Conservation (phyloP, 53 echinoderm and acorn worm genomes). For the Mesocentrotus franciscanus region DNA sequence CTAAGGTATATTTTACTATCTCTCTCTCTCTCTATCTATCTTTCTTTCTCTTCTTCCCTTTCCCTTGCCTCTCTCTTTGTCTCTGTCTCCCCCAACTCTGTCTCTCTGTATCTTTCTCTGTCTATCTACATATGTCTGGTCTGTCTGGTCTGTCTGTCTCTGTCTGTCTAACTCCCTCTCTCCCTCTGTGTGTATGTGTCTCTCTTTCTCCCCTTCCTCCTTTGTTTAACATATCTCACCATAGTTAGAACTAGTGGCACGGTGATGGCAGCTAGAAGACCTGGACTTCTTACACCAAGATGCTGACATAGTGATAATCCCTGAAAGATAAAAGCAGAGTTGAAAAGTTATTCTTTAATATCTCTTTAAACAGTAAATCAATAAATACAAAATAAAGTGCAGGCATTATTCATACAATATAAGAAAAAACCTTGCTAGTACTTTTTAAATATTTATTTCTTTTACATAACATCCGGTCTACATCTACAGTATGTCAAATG, state of each 20-base stretch:
- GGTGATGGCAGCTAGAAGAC: constrained; percentile 73
- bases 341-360: not conserved
- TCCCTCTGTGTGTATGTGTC: not conserved
- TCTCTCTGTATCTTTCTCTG: not conserved
- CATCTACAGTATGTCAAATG: not conserved
- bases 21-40: no score
- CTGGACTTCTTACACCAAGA: constrained; percentile 83
- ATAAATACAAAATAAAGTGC: no score
- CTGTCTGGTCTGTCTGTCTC: not conserved
- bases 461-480: no score
- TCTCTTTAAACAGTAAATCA: no score
- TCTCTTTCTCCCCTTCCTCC: not conserved
- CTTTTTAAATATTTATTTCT: no score
- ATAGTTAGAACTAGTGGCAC: constrained; percentile 88
- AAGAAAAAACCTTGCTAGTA: no score
- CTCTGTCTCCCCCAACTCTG: not conserved
- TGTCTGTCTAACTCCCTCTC: not conserved
- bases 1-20: no score
- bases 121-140: no score
- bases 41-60: not conserved
- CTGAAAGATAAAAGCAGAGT: constrained; percentile 64
- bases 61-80: not conserved
- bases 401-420: no score
- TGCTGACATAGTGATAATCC: constrained; percentile 85
- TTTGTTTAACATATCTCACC: constrained; percentile 67